Conservation (phyloP, 1,140 invertebrate genomes). For the Latrodectus geometricus region DNA sequence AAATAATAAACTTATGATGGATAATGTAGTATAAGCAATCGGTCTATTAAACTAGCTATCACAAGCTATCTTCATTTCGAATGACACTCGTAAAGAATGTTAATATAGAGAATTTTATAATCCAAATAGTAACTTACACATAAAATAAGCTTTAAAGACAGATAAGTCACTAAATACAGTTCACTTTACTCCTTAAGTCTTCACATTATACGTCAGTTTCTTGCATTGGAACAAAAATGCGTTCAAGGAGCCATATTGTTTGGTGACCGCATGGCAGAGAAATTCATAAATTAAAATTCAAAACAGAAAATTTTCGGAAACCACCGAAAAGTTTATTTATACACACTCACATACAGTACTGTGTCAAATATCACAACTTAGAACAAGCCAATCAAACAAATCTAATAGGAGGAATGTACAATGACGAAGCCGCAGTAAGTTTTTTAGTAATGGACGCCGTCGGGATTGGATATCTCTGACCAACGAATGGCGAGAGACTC, state of each 20-base stretch:
- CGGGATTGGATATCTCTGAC: conserved; percentile 60
- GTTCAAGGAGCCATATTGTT: background rate
- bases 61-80: too few species aligned
- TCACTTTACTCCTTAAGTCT: too few species aligned
- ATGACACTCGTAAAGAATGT: too few species aligned
- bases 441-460: conserved; percentile 56
- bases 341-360: background rate
- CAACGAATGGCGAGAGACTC: conserved; percentile 52
- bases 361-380: background rate
- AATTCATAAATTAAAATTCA: background rate
- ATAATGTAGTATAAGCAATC: too few species aligned
- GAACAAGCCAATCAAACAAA: conserved; percentile 36
- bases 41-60: too few species aligned
- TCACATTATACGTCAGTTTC: too few species aligned
- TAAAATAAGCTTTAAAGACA: too few species aligned
- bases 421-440: conserved; percentile 47
- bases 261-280: background rate
- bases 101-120: too few species aligned
- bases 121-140: too few species aligned
- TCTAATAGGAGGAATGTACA: conserved; percentile 12
- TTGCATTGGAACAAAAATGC: background rate
- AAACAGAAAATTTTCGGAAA: background rate
- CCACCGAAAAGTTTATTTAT: background rate
- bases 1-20: too few species aligned
- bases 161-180: too few species aligned